phyloP scores from a whole-genome alignment of 2,888 invertebrate species.

The Nysson spinosus region DNA sequence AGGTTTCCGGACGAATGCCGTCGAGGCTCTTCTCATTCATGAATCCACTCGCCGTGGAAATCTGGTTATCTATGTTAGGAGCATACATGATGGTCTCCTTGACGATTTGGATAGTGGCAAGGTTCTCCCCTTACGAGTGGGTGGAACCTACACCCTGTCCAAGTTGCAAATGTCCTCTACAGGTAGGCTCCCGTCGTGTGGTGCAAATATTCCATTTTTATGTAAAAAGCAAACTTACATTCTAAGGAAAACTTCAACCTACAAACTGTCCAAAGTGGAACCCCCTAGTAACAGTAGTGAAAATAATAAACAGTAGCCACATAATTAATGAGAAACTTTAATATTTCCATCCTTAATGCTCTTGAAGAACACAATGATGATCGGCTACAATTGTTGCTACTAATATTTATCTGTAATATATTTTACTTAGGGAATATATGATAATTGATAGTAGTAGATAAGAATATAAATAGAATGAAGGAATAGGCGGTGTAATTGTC shows the following conservation, averaged over 20 bases:
- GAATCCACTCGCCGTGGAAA: constrained; percentile 89
- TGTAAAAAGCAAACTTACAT: too few relatives aligned
- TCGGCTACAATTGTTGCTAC: too few relatives aligned
- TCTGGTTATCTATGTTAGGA: constrained; percentile 89
- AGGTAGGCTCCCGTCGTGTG: constrained; percentile 74
- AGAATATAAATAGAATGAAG: too few relatives aligned
- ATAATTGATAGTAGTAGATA: neutral
- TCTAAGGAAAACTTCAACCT: too few relatives aligned
- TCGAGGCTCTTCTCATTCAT: constrained; percentile 89
- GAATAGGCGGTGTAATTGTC: constrained; percentile 66
- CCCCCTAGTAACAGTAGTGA: too few relatives aligned
- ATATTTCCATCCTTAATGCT: too few relatives aligned
- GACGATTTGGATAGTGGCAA: constrained; percentile 90
- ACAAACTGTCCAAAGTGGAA: too few relatives aligned
- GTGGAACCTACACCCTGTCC: constrained; percentile 81
- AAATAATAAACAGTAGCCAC: too few relatives aligned
- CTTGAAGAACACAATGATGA: too few relatives aligned
- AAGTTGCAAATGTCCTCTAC: constrained; percentile 78
- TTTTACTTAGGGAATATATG: too few relatives aligned
- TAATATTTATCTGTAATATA: too few relatives aligned
- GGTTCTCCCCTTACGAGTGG: constrained; percentile 92
- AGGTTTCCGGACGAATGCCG: constrained; percentile 83
- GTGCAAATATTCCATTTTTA: constrained; percentile 52
- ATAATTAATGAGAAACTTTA: too few relatives aligned
- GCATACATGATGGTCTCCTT: constrained; percentile 89